phyloP scores from a whole-genome alignment of 2,888 invertebrate genomes.

The Dusona sp. region DNA sequence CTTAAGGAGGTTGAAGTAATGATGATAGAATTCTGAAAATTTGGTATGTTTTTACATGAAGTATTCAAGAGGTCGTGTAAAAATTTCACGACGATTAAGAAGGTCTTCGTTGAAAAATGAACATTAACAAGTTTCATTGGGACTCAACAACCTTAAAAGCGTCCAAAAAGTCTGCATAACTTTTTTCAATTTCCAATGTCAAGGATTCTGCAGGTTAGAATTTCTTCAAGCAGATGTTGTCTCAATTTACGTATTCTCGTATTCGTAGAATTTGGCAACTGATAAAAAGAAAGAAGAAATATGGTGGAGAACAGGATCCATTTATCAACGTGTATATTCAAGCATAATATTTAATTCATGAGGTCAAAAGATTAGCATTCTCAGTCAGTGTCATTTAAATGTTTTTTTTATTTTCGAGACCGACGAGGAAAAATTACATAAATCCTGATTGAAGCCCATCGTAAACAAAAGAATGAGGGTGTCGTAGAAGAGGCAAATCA shows the following conservation, averaged over 20 bases:
- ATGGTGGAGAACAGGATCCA: neutral
- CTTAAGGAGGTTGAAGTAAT: too few relatives aligned
- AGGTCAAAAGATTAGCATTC: slow-evolving; percentile 33
- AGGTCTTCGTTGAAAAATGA: too few relatives aligned
- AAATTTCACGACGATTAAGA: too few relatives aligned
- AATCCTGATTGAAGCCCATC: slow-evolving; percentile 6
- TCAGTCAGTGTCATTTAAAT: neutral
- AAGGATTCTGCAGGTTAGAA: too few relatives aligned
- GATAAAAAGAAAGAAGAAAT: neutral
- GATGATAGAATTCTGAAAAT: too few relatives aligned
- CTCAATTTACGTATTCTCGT: neutral
- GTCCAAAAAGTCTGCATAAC: too few relatives aligned
- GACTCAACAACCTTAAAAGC: too few relatives aligned
- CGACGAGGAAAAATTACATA: neutral
- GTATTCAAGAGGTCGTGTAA: too few relatives aligned
- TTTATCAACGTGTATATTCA: neutral
- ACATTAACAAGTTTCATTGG: too few relatives aligned
- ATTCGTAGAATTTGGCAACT: neutral
- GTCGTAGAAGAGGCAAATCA: neutral
- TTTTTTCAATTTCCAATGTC: too few relatives aligned
- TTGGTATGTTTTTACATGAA: too few relatives aligned
- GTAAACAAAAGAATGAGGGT: neutral
- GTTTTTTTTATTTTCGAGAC: neutral
- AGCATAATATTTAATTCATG: slow-evolving; percentile 58
- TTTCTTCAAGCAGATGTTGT: neutral